Percentiles rank a stretch among this genome's conserved stretches.
Conservation (phyloP, 2,888 invertebrate species). For the Caenorhabditis japonica region DNA sequence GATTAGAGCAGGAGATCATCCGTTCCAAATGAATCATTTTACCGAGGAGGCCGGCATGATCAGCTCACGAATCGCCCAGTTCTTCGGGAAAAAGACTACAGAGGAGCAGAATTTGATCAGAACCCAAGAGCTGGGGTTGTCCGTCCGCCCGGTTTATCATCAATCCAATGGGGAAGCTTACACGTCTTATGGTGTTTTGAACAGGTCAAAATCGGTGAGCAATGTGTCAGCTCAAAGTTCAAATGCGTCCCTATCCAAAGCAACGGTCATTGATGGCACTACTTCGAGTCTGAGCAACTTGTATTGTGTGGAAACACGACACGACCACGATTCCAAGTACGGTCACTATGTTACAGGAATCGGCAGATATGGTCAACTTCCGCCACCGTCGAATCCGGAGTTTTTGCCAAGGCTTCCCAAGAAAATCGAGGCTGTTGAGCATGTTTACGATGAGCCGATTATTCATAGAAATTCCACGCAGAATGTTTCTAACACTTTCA, state of each 20-base stretch:
- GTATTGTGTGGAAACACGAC: constrained; percentile 12
- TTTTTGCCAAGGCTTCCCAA: constrained; percentile 28
- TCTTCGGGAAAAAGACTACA: constrained; percentile 18
- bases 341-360: constrained; percentile 31
- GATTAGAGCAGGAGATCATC: constrained; percentile 37
- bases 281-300: constrained; percentile 37
- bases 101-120: constrained; percentile 20
- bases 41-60: constrained; percentile 29
- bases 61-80: constrained; percentile 22
- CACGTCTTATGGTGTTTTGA: constrained; percentile 25
- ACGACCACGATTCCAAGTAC: constrained; percentile 35
- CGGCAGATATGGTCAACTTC: constrained; percentile 27
- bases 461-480: constrained; percentile 1
- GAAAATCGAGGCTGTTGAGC: constrained; percentile 1
- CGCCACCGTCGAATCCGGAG: constrained; percentile 21
- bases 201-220: constrained; percentile 26
- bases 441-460: constrained; percentile 33
- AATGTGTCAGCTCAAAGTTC: constrained; percentile 6
- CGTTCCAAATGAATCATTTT: constrained; percentile 40
- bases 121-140: constrained; percentile 24
- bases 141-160: constrained; percentile 35
- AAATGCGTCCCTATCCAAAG: not conserved
- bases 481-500: too few relatives aligned
- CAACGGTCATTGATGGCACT: constrained; percentile 8
- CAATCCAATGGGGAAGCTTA: constrained; percentile 13